Evolutionary conservation across 2,797 vertebrate species (phyloP).

Genomic region (Carcharodon carcharias): DNA sequence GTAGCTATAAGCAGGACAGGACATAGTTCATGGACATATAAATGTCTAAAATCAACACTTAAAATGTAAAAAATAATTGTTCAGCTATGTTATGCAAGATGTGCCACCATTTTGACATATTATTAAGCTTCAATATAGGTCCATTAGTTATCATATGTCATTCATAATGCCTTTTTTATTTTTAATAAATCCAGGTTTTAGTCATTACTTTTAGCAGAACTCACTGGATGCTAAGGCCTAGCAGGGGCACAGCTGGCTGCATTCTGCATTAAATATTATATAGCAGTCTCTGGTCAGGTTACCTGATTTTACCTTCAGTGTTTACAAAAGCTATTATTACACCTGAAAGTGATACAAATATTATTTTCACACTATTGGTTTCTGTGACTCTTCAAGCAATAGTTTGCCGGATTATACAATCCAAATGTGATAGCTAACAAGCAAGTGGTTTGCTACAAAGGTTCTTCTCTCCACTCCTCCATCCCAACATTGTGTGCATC

Average conservation of each 20-base stretch:
- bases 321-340: background rate
- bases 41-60: background rate
- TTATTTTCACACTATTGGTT: background rate
- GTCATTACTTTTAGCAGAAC: background rate
- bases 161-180: background rate
- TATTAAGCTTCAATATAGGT: background rate
- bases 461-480: background rate
- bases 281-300: background rate
- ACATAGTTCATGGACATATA: too few species aligned
- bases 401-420: background rate
- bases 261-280: background rate
- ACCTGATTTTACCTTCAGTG: background rate
- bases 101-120: background rate
- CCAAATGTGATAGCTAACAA: background rate
- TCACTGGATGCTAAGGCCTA: background rate
- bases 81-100: background rate
- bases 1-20: too few species aligned
- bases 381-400: background rate
- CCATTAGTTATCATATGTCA: background rate
- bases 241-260: background rate
- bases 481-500: background rate
- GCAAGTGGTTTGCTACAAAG: background rate
- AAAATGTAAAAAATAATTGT: background rate
- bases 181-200: background rate
- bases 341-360: background rate